Conservation (phyloP, 1,140 invertebrate genomes). For the Polypedilum pembai region DNA sequence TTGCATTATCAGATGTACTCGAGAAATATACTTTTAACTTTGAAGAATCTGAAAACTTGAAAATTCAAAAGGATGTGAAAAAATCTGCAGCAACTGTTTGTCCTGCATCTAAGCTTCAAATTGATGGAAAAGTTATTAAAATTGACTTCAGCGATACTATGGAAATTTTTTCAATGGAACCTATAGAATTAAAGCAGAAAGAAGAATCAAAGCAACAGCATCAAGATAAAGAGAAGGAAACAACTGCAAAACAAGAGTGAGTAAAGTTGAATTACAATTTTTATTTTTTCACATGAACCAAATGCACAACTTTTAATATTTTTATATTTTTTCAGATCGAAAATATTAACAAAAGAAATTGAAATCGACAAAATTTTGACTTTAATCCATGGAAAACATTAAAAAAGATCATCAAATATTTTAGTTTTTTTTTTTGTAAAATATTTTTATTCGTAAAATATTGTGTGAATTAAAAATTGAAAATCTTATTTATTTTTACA, state of each 20-base stretch:
- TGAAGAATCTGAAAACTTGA: not conserved
- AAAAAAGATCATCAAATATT: not conserved
- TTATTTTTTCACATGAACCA: not conserved
- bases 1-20: not conserved
- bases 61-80: not conserved
- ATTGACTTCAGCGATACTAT: not conserved
- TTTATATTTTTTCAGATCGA: not conserved
- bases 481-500: constrained; percentile 15
- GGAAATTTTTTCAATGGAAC: constrained; percentile 5
- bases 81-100: not conserved
- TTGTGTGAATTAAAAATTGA: not conserved
- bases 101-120: not conserved
- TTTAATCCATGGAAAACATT: not conserved
- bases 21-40: not conserved
- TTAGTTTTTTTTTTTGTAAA: not conserved
- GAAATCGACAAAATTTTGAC: not conserved
- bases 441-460: constrained; percentile 14
- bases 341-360: not conserved
- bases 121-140: not conserved
- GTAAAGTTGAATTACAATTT: not conserved
- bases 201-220: not conserved
- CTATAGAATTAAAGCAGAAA: not conserved
- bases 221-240: not conserved
- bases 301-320: not conserved
- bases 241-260: not conserved